Conservation (phyloP, 2,113 vertebrate genomes). For the Apistogramma diplotaenia region DNA sequence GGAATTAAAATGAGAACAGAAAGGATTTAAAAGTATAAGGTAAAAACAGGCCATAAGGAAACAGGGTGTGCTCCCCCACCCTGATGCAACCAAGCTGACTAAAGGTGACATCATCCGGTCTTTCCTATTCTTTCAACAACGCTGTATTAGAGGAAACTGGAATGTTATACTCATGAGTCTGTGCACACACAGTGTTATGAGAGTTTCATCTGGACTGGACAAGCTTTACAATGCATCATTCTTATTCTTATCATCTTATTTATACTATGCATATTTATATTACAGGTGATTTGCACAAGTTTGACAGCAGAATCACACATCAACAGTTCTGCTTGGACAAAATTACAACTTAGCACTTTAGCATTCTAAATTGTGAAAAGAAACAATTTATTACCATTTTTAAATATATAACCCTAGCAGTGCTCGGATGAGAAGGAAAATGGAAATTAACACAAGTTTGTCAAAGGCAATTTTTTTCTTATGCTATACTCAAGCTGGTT, state of each 20-base stretch:
- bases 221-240: background rate
- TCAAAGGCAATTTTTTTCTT: too few species aligned
- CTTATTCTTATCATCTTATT: too few species aligned
- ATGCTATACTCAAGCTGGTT: too few species aligned
- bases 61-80: background rate
- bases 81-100: background rate
- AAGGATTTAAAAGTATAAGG: background rate
- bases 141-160: background rate
- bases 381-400: too few species aligned
- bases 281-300: background rate
- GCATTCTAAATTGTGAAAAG: background rate
- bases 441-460: background rate
- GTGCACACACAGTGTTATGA: background rate
- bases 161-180: rapidly evolving
- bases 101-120: rapidly evolving
- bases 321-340: background rate
- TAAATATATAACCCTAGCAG: too few species aligned
- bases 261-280: background rate
- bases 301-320: background rate
- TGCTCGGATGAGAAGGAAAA: background rate
- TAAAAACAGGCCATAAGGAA: background rate
- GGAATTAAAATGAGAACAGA: background rate
- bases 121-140: background rate
- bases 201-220: background rate
- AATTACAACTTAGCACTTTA: background rate